Evolutionary conservation across 2,113 vertebrate genomes (phyloP).

Genomic region (Asarcornis scutulata): DNA sequence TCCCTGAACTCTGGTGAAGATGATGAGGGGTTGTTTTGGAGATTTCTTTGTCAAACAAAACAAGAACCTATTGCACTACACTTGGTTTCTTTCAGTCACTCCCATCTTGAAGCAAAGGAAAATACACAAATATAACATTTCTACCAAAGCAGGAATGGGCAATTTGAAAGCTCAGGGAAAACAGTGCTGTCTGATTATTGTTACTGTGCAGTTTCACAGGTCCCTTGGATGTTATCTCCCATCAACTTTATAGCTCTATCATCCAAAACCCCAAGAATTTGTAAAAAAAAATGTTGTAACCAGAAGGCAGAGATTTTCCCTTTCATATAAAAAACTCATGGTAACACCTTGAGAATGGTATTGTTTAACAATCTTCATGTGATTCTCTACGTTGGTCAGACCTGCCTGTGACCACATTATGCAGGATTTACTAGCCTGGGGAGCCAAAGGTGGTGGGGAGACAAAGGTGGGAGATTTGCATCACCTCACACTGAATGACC

Average conservation of each 20-base stretch:
- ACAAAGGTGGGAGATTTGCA: neutral
- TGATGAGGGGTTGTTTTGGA: neutral
- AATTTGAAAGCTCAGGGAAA: neutral
- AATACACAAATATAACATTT: neutral
- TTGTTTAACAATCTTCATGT: neutral
- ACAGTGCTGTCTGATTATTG: neutral
- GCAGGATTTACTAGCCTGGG: neutral
- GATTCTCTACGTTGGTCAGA: neutral
- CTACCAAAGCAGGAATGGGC: neutral
- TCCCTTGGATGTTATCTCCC: slow-evolving; percentile 13
- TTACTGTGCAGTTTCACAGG: neutral
- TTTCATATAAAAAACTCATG: neutral
- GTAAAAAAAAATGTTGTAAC: neutral
- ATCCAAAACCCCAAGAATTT: neutral
- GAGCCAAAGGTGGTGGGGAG: neutral
- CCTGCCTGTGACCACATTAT: neutral
- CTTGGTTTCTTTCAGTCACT: neutral
- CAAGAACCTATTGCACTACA: neutral
- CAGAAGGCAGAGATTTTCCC: neutral
- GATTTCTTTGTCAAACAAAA: neutral
- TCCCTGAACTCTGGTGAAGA: neutral
- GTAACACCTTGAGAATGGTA: neutral
- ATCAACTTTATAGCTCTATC: neutral
- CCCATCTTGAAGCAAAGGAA: neutral
- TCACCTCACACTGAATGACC: neutral